Evolutionary conservation across 2,888 invertebrate genomes (phyloP), one percentile per base, ranked within the genome.

Genomic region (Rhabditoides inermis): DNA sequence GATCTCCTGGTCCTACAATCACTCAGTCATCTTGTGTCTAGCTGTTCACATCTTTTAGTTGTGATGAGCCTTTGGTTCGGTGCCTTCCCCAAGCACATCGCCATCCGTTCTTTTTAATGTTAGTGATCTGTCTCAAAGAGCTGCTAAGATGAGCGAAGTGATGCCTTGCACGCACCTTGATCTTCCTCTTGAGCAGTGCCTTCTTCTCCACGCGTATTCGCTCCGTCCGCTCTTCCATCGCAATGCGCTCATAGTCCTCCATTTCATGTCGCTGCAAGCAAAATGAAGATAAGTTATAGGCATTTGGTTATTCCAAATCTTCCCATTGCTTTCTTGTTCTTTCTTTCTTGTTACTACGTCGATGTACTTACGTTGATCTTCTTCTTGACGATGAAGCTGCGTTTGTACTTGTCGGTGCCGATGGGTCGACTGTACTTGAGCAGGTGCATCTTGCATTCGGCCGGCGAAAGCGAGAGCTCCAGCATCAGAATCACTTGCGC

Each of bases 401-500:
- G 49, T 37, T 62, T 55, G 18, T 51, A 49, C 51, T 73, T 75
- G 56, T 76, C 63, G 27, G 71, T 74, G 32, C 75, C 75, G 35
- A 70, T 90, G 0, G 91, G 88, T 77, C 94, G 90, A 30, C 91
- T 91, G 78, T 98, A 98, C 39, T 86, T 84, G 81, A 87, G 84
- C 59, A 92, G 83, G 71, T 90, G 88, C 76, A 85, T 85, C 41
- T 88, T 80, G 27, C 95, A 81, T 76, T 90, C 88, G 12, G 85
- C 83, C 0, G 92, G 91, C 51, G 88, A 86, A 0, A 95, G 89
- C n/a, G 92, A 91, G 77, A 95, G 82, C 78, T 98, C 95, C 23
- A 95, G 89, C 35, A 95, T 92, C 60, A 95, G 81, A 32, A 95
- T 94, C 58, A 95, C 95, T 63, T 94, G 83, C 0, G 95, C 95